Evolutionary conservation across 1,140 invertebrate species (phyloP).

Genomic region (Oreohelix idahoensis): DNA sequence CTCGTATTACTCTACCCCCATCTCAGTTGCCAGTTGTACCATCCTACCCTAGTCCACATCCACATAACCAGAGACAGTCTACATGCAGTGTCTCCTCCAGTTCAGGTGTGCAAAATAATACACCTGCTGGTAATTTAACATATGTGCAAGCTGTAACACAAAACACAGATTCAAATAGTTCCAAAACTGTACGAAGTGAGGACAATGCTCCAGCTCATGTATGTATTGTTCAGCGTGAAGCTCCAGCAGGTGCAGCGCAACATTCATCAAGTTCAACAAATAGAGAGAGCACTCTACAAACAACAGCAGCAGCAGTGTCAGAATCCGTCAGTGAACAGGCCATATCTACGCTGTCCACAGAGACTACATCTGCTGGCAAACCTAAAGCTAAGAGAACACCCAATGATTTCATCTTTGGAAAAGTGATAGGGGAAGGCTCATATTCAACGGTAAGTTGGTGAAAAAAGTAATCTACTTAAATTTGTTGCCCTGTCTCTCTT

Average conservation of each 20-base stretch:
- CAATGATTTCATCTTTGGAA: constrained; percentile 93
- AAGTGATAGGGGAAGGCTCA: constrained; percentile 95
- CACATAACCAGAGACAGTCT: background rate
- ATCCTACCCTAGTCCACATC: background rate
- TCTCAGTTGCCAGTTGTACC: constrained; percentile 7
- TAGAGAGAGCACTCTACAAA: background rate
- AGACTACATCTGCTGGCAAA: background rate
- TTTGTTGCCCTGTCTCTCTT: no score
- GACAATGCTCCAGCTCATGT: background rate
- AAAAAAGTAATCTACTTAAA: no score
- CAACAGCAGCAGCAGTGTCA: background rate
- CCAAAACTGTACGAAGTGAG: background rate
- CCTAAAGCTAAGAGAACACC: constrained; percentile 62
- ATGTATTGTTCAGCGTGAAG: background rate
- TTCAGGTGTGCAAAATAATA: background rate
- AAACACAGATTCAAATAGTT: background rate
- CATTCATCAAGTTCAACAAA: background rate
- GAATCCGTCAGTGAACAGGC: no score
- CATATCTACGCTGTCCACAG: background rate
- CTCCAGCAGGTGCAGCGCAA: background rate
- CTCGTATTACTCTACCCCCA: constrained; percentile 27
- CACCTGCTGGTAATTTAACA: background rate
- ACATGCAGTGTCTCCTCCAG: background rate
- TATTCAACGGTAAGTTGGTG: constrained; percentile 92
- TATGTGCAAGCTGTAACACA: no score